Evolutionary conservation across 2,797 vertebrate species (phyloP), one percentile per base, ranked within the genome.

Genomic region (Chloroceryle amazona): DNA sequence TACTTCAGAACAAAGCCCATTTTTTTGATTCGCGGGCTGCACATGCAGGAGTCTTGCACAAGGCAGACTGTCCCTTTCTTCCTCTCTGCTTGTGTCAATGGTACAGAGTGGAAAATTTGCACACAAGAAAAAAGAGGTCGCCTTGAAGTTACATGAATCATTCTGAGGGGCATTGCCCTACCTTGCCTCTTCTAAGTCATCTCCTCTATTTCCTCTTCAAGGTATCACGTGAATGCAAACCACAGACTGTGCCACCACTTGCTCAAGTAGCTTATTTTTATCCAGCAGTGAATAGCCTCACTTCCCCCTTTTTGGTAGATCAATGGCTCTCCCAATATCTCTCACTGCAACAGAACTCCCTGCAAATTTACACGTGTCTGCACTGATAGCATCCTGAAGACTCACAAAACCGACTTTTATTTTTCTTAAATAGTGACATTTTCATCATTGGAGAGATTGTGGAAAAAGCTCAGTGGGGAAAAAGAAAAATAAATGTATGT

Each of bases 211-310:
- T 97, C 96, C 95, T 96, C 95, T 93, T 94, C 90, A 93, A 96
- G 89, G 87, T 91, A 42, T 90, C 97, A 97, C 62, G 94, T 96
- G 96, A 91, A 96, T 57, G 67, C 87, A 97, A 96, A 96, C 97
- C 92, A 93, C 96, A 96, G 96, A 29, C 96, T 96, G 76, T 94
- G 96, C 94, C 89, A 86, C 91, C 1, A 18, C 97, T 98, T 97
- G 96, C 97, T 96, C 94, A 98, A 98, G 93, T 72, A 10, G 31
- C 90, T 96, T 97, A 98, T 98, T 97, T 98, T 97, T 97, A 93
- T 87, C 93, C 58, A 79, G 78, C 81, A 92, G 62, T 52, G 67
- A 94, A 96, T 81, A 91, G 83, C 96, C 91, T 91, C 89, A 96
- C 97, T 98, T 98, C 97, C 95, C 54, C 55, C 76, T 98, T 97